Conservation (phyloP, 2,113 vertebrate species). For the Salvelinus fontinalis region DNA sequence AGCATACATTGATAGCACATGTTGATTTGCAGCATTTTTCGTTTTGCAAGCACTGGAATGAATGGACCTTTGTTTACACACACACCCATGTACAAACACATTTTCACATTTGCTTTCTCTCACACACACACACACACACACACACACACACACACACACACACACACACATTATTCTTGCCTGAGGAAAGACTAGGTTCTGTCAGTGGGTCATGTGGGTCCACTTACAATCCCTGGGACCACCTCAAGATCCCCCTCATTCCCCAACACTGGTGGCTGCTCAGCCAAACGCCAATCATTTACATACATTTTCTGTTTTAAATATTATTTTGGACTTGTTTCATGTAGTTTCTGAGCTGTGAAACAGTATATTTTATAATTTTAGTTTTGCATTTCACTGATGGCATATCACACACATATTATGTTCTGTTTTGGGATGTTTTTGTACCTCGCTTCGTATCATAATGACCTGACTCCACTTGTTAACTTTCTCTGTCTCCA, state of each 20-base stretch:
- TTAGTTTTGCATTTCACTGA: constrained; percentile 6
- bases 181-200: not conserved
- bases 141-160: not conserved
- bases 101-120: not conserved
- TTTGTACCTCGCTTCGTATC: not conserved
- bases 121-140: not conserved
- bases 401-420: not conserved
- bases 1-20: not conserved
- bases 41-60: constrained; percentile 18
- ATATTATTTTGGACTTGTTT: not conserved
- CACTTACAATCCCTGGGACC: constrained; percentile 3
- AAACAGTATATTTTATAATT: constrained; percentile 6
- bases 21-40: constrained; percentile 18
- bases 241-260: not conserved
- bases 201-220: constrained; percentile 18
- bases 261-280: constrained; percentile 6
- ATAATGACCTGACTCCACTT: not conserved
- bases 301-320: not conserved
- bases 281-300: not conserved
- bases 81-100: not conserved
- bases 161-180: not conserved
- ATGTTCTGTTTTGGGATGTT: not conserved
- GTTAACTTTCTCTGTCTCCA: not conserved
- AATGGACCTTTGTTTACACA: constrained; percentile 19
- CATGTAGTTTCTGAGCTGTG: constrained; percentile 24